Base-by-base conservation (phyloP, 1,140 invertebrate species). In the Drosophila arawakana region DNA sequence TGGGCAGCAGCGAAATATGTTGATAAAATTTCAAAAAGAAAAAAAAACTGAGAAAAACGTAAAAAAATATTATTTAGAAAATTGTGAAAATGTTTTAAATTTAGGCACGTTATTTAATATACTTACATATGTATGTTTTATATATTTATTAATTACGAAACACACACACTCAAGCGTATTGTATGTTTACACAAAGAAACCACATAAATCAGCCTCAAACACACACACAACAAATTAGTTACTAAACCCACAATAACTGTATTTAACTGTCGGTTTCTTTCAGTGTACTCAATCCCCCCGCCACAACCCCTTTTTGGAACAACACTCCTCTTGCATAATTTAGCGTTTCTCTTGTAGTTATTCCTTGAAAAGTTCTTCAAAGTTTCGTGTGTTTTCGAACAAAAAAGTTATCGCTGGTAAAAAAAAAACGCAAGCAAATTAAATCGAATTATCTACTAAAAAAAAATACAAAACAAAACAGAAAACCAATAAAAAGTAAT, bases 11-110 rank as follows among this genome's bases (percentile, higher is more conserved):
- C 76, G 49, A 73, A 76, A 76, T 76, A 66, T 76, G 58, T 72
- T 66, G 47, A 76, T 72, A 72, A 30, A 72, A 76, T 63, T 74
- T 74, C 58, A 70, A 47, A 18, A 25, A 43, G 34, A 60, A 13
- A 37, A 62, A 69, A 65, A 68, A 60, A 25, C 37, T 39, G 37
- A 46, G 34, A 58, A 66, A 62, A 72, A 30, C 25, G 25, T 30
- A 35, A 57, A 39, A 73, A 60, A 65, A 83, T 83, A 83, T 86
- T 80, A 88, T 86, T 86, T 86, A 88, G 83, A 72, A 44, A 86
- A 86, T 88, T 86, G 76, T 83, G 62, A 83, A 83, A 88, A 86
- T 83, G 80, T 88, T 83, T 67, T 78, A 83, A 72, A 73, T 67
- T 83, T 88, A 86, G 83, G 73, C 76, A 86, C 76, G 80, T 86